Evolutionary conservation across 2,888 invertebrate genomes (phyloP).

Genomic region (Acanthococcus lagerstroemiae): DNA sequence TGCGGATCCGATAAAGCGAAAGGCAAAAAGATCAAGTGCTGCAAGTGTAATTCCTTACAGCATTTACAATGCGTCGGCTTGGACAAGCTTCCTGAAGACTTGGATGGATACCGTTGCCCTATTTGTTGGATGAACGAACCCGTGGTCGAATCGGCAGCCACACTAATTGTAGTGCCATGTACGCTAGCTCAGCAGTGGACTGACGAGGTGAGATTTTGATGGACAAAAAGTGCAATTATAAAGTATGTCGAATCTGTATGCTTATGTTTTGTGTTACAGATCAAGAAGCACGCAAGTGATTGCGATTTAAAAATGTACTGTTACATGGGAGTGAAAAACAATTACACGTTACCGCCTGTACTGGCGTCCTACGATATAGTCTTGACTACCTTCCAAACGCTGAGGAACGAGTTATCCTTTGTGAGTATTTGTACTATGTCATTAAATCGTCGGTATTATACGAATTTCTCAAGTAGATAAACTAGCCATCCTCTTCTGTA

Average conservation of each 20-base stretch:
- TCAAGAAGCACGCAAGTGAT: conserved; percentile 49
- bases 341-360: conserved; percentile 52
- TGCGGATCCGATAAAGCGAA: conserved; percentile 17
- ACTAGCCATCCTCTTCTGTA: no score
- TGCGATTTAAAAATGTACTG: conserved; percentile 46
- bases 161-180: conserved; percentile 60
- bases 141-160: conserved; percentile 50
- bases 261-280: conserved; percentile 37
- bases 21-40: conserved; percentile 42
- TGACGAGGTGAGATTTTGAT: conserved; percentile 46
- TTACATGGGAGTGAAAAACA: conserved; percentile 48
- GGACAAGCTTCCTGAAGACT: conserved; percentile 39
- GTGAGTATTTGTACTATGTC: not conserved
- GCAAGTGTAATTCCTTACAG: conserved; percentile 50
- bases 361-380: conserved; percentile 59
- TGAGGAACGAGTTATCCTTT: conserved; percentile 33
- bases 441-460: not conserved
- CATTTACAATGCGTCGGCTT: conserved; percentile 54
- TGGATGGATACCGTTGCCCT: conserved; percentile 50
- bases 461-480: no score
- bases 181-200: conserved; percentile 62
- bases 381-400: conserved; percentile 57
- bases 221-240: not conserved
- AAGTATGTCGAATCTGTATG: not conserved
- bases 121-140: conserved; percentile 50